These are phyloP conservation scores for Zele albiditarsus DNA, from an alignment of 2,888 invertebrate species.

Conservation along the genomic window DNA sequence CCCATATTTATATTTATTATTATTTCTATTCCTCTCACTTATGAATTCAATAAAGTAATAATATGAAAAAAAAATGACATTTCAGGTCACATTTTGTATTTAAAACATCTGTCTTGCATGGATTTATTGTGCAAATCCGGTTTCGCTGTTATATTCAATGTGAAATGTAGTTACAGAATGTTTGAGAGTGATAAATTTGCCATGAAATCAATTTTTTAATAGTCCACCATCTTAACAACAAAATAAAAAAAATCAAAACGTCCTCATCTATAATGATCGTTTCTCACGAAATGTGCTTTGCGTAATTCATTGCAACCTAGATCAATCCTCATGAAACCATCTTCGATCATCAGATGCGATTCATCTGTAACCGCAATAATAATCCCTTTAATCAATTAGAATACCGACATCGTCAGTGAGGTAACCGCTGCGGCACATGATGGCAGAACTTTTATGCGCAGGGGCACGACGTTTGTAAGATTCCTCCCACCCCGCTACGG, in stretches of 20 bases:
- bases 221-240: not conserved
- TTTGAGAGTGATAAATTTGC: not conserved
- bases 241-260: not conserved
- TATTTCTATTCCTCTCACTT: constrained; percentile 6
- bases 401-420: constrained; percentile 42
- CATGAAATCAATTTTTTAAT: constrained; percentile 1
- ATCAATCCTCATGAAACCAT: not conserved
- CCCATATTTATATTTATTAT: constrained; percentile 1
- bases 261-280: not conserved
- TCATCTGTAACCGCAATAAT: constrained; percentile 42
- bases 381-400: constrained; percentile 64
- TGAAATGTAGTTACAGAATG: too few species aligned
- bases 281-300: not conserved
- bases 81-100: not conserved
- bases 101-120: not conserved
- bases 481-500: constrained; percentile 51
- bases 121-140: not conserved
- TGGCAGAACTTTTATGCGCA: not conserved
- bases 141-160: not conserved
- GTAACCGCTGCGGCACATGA: constrained; percentile 14
- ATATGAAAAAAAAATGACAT: not conserved
- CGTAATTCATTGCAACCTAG: constrained; percentile 14
- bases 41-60: not conserved
- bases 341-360: constrained; percentile 6
- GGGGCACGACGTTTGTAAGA: constrained; percentile 45